Base-by-base conservation (phyloP, 2,113 vertebrate genomes). In the Phaethornis superciliosus region DNA sequence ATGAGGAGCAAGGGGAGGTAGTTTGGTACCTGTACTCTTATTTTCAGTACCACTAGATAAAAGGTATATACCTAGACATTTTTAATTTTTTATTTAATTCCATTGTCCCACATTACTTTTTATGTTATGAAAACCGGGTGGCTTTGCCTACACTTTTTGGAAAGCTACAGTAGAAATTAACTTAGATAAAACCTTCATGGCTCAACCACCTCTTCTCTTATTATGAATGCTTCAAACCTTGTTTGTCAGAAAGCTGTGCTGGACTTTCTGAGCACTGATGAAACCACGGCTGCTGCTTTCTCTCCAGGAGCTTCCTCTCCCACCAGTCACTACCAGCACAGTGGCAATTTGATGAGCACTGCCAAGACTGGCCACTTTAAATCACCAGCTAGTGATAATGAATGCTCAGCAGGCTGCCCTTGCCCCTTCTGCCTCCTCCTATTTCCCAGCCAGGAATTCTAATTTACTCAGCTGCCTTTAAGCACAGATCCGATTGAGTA, bases 401-500 rank as follows among this genome's bases (percentile, higher is more conserved):
- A 81, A 55, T 2, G 52, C 80, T 88, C 94, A 88, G 92, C 44
- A 81, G 60, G 56, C 56, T 83, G 52, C 52, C 72, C 68, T 74
- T 58, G 37, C 51, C 69, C 82, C 72, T 96, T 83, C 80, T 74
- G 14, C 42, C 64, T 81, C 42, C 32, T 77, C 52, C 82, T 54
- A 8, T 40, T 67, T 56, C 64, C 44, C 26, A 83, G n/a, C 42
- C n/a, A 52, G 60, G 56, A 81, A 88, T 75, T 64, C 28, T 85
- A 46, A 83, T 88, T 82, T 90, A 77, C 52, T 88, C 27, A 40
- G 33, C 46, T 88, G 24, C 67, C 82, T 70, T 83, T 55, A 70
- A 81, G 47, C 32, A 44, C 30, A 44, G 44, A 54, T 63, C 32
- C 70, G 64, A 78, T 40, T 71, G 72, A 47, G 52, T 78, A 11